phyloP scores from a whole-genome alignment of 1,140 invertebrate species.

The Limonius californicus region DNA sequence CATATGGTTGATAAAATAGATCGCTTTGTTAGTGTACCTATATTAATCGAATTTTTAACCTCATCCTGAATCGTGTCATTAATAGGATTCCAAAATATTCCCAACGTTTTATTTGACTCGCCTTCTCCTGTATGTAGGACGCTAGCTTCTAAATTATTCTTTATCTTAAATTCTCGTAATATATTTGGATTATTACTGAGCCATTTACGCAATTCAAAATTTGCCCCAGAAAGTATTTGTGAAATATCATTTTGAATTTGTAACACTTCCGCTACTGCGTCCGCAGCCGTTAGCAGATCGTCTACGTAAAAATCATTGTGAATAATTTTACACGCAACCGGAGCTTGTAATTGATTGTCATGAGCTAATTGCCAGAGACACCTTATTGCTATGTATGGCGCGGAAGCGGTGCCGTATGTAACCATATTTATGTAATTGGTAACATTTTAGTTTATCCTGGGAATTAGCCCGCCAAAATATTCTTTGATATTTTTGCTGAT shows the following conservation, averaged over 20 bases:
- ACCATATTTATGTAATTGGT: constrained; percentile 19
- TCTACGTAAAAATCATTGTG: background rate
- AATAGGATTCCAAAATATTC: background rate
- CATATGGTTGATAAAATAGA: background rate
- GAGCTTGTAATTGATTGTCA: background rate
- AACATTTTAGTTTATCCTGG: constrained; percentile 12
- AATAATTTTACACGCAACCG: background rate
- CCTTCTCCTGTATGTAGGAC: background rate
- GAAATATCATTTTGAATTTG: background rate
- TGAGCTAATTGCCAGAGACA: background rate
- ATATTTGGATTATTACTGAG: background rate
- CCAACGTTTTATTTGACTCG: background rate
- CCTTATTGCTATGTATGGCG: background rate
- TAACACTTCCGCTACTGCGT: background rate
- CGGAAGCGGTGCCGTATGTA: constrained; percentile 4
- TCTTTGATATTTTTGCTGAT: no score
- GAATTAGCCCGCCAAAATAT: constrained; percentile 18
- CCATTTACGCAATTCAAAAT: background rate
- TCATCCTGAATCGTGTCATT: background rate
- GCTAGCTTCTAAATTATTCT: background rate
- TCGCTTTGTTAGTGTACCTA: background rate
- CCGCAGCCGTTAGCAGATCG: background rate
- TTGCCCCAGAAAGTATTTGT: background rate
- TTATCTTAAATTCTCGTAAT: background rate
- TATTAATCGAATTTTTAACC: background rate